Conservation (phyloP, 2,888 invertebrate genomes). For the Plagodis pulveraria region DNA sequence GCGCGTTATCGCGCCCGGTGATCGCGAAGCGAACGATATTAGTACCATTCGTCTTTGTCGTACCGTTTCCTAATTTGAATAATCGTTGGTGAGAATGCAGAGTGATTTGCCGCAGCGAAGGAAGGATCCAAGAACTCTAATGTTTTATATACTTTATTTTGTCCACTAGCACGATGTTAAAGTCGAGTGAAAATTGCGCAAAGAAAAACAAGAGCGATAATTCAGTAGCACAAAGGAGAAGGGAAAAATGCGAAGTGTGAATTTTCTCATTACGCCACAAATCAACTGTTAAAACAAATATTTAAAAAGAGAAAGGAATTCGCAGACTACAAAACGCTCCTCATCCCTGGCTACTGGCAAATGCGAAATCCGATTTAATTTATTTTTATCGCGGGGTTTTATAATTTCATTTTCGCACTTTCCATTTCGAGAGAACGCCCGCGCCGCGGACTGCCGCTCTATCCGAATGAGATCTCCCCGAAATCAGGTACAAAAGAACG, state of each 20-base stretch:
- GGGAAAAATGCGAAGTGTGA: conserved; percentile 73
- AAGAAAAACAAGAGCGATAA: conserved; percentile 49
- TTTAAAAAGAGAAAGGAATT: conserved; percentile 81
- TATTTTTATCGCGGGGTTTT: conserved; percentile 85
- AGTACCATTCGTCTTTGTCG: conserved; percentile 84
- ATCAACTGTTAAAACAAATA: conserved; percentile 84
- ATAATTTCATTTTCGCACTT: conserved; percentile 86
- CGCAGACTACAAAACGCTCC: conserved; percentile 77
- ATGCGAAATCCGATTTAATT: conserved; percentile 85
- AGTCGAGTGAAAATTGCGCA: conserved; percentile 36
- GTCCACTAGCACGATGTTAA: conserved; percentile 22
- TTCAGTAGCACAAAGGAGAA: conserved; percentile 56
- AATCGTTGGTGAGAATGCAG: conserved; percentile 82
- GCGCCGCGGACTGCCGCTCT: conserved; percentile 81
- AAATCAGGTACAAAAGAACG: conserved; percentile 85
- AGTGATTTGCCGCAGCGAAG: conserved; percentile 71
- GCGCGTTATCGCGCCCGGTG: conserved; percentile 69
- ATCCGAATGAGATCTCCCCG: conserved; percentile 84
- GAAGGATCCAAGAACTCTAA: conserved; percentile 42
- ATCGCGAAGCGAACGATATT: conserved; percentile 79
- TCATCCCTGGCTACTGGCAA: conserved; percentile 80
- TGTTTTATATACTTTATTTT: conserved; percentile 32
- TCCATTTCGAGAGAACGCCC: conserved; percentile 81
- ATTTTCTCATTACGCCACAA: conserved; percentile 82
- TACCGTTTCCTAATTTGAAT: conserved; percentile 83